These are phyloP conservation scores for Rhorus exstirpatorius DNA, from an alignment of 2,888 invertebrate species.

Conservation along the genomic window DNA sequence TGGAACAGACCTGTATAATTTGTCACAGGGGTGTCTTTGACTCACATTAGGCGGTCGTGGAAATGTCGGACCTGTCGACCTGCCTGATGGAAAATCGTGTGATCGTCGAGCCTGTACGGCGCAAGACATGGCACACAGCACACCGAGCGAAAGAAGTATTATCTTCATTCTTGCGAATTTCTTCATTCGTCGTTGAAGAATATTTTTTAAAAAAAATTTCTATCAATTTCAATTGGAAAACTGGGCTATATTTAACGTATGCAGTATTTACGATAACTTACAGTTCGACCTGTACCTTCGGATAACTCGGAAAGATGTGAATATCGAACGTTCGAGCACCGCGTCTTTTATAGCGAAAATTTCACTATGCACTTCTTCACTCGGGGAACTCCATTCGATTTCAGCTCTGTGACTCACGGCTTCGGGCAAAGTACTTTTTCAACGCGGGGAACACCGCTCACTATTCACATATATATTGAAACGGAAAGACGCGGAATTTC, in stretches of 20 bases:
- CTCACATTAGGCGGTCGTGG: conserved; percentile 27
- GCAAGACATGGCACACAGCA: conserved; percentile 30
- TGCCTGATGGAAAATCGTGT: not conserved
- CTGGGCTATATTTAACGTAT: not conserved
- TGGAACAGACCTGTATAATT: not conserved
- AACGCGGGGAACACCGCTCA: not conserved
- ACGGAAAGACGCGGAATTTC: not conserved
- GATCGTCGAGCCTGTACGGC: conserved; percentile 28
- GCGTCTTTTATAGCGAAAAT: conserved; percentile 40
- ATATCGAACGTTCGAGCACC: not conserved
- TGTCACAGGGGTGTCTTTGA: no score
- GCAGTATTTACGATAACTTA: not conserved
- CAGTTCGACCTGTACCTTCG: conserved; percentile 11
- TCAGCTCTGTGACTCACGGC: not conserved
- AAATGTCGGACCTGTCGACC: conserved; percentile 18
- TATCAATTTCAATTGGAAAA: no score
- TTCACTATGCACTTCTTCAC: not conserved
- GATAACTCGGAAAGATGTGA: conserved; percentile 6
- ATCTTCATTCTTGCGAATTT: conserved; percentile 44
- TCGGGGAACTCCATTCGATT: conserved; percentile 25
- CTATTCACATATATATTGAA: not conserved
- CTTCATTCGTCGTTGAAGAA: no score
- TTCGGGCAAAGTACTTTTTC: not conserved
- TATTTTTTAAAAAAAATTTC: no score
- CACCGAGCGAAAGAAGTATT: conserved; percentile 22